Conservation (phyloP, 2,888 invertebrate species). For the Watsonalla cultraria region DNA sequence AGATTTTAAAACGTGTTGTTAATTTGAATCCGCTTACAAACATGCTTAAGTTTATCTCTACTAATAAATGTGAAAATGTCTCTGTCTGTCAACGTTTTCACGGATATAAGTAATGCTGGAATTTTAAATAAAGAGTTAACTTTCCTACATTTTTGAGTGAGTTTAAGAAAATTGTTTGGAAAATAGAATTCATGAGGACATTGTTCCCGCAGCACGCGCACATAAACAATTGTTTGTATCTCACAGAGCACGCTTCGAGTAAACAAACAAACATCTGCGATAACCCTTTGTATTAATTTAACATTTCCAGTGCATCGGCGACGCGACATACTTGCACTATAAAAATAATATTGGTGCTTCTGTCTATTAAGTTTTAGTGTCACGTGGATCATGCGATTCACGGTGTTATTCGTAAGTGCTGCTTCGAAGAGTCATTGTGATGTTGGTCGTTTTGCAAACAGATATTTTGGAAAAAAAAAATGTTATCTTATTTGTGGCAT, state of each 20-base stretch:
- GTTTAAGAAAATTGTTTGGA: neutral
- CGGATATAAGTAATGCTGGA: no score
- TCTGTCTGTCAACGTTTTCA: no score
- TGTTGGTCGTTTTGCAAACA: no score
- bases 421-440: no score
- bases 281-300: slow-evolving; percentile 2
- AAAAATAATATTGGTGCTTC: neutral
- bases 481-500: slow-evolving; percentile 9
- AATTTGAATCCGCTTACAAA: no score
- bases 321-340: slow-evolving; percentile 1
- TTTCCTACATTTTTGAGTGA: no score
- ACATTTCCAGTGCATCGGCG: slow-evolving; percentile 30
- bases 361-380: neutral
- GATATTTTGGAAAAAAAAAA: no score
- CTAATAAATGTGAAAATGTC: no score
- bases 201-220: slow-evolving; percentile 4
- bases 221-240: slow-evolving; percentile 14
- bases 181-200: neutral
- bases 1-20: no score
- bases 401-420: slow-evolving; percentile 24
- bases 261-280: slow-evolving; percentile 9
- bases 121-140: no score
- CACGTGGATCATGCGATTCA: neutral
- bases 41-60: no score
- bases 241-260: slow-evolving; percentile 6